phyloP scores from a whole-genome alignment of 2,797 vertebrate species.

The Anguilla anguilla region DNA sequence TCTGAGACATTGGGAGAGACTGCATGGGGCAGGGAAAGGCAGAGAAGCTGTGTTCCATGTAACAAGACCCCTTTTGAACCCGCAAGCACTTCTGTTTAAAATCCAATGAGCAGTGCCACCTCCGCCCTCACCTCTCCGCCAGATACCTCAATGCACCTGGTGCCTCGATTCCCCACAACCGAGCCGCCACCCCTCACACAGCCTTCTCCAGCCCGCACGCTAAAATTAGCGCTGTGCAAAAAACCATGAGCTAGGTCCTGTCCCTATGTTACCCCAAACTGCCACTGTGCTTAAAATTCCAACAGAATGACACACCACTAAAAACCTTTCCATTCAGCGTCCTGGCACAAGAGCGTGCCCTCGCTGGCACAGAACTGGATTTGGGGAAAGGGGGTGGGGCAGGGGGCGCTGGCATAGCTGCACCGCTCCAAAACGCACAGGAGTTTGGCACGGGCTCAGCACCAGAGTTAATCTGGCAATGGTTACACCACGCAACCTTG shows the following conservation, averaged over 20 bases:
- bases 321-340: slow-evolving; percentile 29
- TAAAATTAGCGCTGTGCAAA: slow-evolving; percentile 9
- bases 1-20: background rate
- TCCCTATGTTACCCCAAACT: slow-evolving; percentile 20
- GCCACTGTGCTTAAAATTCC: slow-evolving; percentile 33
- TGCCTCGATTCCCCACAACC: background rate
- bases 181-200: background rate
- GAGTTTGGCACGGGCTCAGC: background rate
- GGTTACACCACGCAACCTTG: background rate
- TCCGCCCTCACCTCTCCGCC: background rate
- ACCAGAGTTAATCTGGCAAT: background rate
- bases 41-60: background rate
- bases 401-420: background rate
- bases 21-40: background rate
- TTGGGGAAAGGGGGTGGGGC: background rate
- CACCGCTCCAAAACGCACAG: background rate
- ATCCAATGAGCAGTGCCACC: background rate
- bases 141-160: background rate
- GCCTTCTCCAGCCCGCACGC: background rate
- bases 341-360: background rate
- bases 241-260: slow-evolving; percentile 21
- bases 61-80: background rate
- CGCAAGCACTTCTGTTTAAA: background rate
- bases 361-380: background rate
- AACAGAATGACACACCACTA: slow-evolving; percentile 38